phyloP scores from a whole-genome alignment of 2,797 vertebrate genomes.

The Graptemys geographica region DNA sequence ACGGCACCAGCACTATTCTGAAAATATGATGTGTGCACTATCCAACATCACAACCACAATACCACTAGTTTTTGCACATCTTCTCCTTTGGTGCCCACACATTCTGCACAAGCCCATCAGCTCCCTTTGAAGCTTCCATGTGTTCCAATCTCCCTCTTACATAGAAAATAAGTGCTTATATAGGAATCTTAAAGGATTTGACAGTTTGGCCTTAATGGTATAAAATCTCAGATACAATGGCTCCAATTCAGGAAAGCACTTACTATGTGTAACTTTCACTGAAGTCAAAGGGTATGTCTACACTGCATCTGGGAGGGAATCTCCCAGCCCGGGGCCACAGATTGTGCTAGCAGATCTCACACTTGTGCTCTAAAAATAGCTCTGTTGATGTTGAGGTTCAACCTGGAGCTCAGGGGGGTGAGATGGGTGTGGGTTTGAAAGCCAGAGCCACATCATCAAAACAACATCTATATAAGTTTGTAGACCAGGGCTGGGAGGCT shows the following conservation, averaged over 20 bases:
- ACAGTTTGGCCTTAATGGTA: neutral
- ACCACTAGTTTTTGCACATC: neutral
- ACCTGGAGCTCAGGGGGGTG: no score
- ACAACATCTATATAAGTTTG: neutral
- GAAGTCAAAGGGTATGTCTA: no score
- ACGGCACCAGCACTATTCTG: neutral
- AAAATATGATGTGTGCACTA: neutral
- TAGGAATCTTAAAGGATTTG: neutral
- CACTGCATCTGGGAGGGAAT: no score
- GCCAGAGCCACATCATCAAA: neutral
- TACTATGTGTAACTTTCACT: neutral
- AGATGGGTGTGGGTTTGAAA: neutral
- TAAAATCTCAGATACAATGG: neutral
- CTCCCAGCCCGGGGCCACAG: no score
- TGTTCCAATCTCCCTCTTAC: neutral
- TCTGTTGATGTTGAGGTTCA: no score
- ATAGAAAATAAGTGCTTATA: neutral
- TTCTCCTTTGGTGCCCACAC: neutral
- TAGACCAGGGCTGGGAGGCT: neutral
- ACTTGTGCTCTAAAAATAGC: no score
- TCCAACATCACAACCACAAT: neutral
- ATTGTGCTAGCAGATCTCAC: no score
- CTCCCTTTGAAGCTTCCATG: neutral
- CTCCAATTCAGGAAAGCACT: neutral
- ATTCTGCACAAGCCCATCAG: neutral